Base-by-base conservation (phyloP, 2,888 invertebrate species). In the Teleiodes luculella region DNA sequence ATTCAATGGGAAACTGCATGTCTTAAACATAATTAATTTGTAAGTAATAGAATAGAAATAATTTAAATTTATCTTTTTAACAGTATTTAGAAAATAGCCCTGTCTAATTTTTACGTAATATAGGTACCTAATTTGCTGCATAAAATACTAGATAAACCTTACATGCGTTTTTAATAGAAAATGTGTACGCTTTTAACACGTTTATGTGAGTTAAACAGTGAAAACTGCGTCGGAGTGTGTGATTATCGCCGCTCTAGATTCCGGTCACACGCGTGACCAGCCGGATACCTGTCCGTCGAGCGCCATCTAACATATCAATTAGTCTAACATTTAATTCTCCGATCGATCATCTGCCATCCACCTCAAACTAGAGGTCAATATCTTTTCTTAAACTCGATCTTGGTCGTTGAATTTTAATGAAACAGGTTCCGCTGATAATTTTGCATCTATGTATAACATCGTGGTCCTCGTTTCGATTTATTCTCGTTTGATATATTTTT, bases 311-410 rank as follows among this genome's bases (percentile, higher is more conserved):
- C 76, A 70, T 76, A 77, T 80, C 78, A 78, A 78, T 82, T 80
- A 80, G 70, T 67, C 64, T 65, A 68, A 71, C 62, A 33, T 74
- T 75, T 78, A 76, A 78, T 80, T 76, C 73, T 68, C 72, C 71
- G 78, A 86, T 87, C 83, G 73, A 85, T 86, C 86, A 86, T 83
- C 80, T 75, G 79, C 73, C 80, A 76, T 79, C 85, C 78, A 80
- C 76, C 78, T 80, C 73, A 56, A 45, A 70, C 66, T 67, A 61
- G 79, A 73, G 86, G 85, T 87, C 86, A 86, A 85, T 85, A 86
- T 86, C 84, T 86, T 77, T 80, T 77, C 66, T 69, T 71, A 78
- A 76, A 79, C 78, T 77, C 74, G 71, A 82, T 76, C 64, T 68
- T 70, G 66, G 62, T 72, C 69, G 74, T 73, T 79, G 76, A 78